phyloP scores from a whole-genome alignment of 2,797 vertebrate genomes.

The Cottoperca gobio region DNA sequence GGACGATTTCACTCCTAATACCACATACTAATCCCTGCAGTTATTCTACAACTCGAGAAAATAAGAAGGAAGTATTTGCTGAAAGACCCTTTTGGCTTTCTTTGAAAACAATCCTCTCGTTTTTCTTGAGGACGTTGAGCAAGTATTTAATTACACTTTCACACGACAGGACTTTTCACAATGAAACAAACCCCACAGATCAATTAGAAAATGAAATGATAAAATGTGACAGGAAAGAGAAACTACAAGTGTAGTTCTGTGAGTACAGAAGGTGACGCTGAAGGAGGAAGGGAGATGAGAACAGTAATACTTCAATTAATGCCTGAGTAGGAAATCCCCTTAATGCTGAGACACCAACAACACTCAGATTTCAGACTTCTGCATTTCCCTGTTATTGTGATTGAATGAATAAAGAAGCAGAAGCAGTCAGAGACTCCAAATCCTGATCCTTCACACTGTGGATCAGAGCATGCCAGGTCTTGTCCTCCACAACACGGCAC shows the following conservation, averaged over 20 bases:
- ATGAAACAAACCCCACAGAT: not conserved
- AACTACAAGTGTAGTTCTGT: too few species aligned
- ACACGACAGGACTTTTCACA: not conserved
- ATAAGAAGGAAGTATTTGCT: not conserved
- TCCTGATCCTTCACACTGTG: conserved; percentile 15
- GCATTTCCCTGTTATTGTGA: not conserved
- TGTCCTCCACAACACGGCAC: conserved; percentile 25
- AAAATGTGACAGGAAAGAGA: not conserved
- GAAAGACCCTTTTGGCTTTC: conserved; percentile 15
- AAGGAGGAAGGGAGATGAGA: conserved; percentile 2
- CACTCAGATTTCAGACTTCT: not conserved
- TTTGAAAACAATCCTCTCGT: conserved; percentile 16
- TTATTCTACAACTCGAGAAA: not conserved
- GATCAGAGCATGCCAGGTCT: conserved; percentile 48
- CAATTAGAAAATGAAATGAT: not conserved
- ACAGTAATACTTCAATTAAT: conserved; percentile 8
- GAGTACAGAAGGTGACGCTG: not conserved
- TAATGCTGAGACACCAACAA: conserved; percentile 1
- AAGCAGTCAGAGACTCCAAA: not conserved
- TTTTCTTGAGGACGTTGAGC: conserved; percentile 14
- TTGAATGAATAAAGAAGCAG: not conserved
- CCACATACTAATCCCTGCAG: conserved; percentile 18
- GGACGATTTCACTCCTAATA: conserved; percentile 13
- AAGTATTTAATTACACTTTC: not conserved
- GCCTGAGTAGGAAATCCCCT: conserved; percentile 26